Percentiles rank a stretch among this genome's conserved stretches.
Evolutionary conservation across 2,888 invertebrate genomes (phyloP).

Genomic region (Autographa gamma): DNA sequence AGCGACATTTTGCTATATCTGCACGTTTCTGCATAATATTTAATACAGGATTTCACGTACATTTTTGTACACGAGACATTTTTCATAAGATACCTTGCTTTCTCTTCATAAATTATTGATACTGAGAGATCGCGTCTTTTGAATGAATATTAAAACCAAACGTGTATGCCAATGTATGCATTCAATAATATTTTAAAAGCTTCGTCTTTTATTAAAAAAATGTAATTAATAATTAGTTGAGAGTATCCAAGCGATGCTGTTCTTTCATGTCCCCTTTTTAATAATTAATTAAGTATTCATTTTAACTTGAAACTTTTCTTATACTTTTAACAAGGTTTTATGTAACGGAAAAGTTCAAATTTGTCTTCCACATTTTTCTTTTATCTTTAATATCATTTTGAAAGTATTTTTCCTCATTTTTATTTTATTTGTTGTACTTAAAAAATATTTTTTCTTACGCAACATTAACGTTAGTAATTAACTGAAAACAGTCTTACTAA

Average conservation of each 20-base stretch:
- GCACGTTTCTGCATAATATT: background rate
- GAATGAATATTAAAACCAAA: background rate
- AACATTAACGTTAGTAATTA: background rate
- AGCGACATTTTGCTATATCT: background rate
- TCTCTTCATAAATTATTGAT: slow-evolving; percentile 1
- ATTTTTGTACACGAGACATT: background rate
- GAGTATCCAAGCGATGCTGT: background rate
- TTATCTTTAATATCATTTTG: background rate
- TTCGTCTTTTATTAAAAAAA: background rate
- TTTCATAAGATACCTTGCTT: background rate
- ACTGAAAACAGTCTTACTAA: background rate
- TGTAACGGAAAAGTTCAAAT: background rate
- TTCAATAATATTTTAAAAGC: background rate
- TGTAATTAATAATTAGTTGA: background rate
- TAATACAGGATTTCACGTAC: background rate
- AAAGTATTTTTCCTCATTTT: background rate
- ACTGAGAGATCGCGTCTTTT: slow-evolving; percentile 1
- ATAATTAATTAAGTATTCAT: slow-evolving; percentile 4
- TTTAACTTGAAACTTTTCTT: background rate
- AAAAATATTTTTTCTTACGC: background rate
- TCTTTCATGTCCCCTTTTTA: background rate
- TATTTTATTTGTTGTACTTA: background rate
- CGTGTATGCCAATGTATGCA: background rate
- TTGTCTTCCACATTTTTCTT: background rate
- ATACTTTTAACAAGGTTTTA: background rate